Evolutionary conservation across 64 coral and sea anemone genomes (phyloP), one percentile per base, ranked within the genome.

Genomic region (Cladopsammia gracilis): DNA sequence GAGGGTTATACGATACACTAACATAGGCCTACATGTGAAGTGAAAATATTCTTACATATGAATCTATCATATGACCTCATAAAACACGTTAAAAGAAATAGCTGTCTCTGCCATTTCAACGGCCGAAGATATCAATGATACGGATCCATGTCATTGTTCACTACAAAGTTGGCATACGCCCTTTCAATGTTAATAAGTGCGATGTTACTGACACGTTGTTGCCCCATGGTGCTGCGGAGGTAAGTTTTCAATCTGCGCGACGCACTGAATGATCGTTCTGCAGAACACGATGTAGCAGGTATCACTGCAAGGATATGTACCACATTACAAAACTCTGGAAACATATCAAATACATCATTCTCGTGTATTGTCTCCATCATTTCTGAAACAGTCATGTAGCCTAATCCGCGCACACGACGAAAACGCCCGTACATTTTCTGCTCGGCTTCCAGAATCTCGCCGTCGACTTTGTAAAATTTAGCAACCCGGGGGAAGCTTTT

Each of bases 171-270:
- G 34, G 34, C 34, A 34, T 34, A 34, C 2, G 34, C 34, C 34
- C 34, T 2, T 34, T 34, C 34, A 50, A 20, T 72, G 70, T 72
- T 75, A 20, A 75, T 75, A 72, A 72, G 70, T 72, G 70, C 70
- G 3, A 78, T 78, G 76, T 78, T 78, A 57, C 76, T 78, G 50
- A 80, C 77, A 80, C 24, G 77, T 62, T 80, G 24, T 80, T 80
- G 77, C 56, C 77, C 77, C 77, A 80, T 80, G 77, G 77, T 80
- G 54, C 77, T 80, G 77, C 77, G 23, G 56, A 80, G 54, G 52
- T 61, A 80, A 62, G 52, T 80, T 60, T 62, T 80, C 56, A 80
- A 80, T 80, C 77, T 61, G 14, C 56, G 77, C 22, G 61, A 80
- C 23, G 23, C 56, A 80, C 57, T 61, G 0, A 78, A 78, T 57